Conservation (phyloP, 2,113 vertebrate species). For the Barnardius zonarius region DNA sequence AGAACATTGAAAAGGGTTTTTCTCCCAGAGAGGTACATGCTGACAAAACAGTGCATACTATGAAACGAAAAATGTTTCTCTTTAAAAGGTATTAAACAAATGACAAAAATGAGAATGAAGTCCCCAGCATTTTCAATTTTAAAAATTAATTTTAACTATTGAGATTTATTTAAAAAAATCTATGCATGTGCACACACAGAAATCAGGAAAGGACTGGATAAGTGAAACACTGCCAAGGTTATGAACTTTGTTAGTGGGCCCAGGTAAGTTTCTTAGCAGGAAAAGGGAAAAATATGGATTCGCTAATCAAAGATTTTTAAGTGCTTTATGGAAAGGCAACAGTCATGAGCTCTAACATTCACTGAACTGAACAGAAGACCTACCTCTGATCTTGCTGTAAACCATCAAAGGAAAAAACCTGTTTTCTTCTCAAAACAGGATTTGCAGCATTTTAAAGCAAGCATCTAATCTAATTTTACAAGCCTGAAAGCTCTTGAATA, state of each 20-base stretch:
- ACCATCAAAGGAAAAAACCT: not conserved
- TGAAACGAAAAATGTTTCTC: constrained; percentile 70
- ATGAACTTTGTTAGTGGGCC: constrained; percentile 64
- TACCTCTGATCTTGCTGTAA: constrained; percentile 8
- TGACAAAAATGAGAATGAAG: constrained; percentile 85
- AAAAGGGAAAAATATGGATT: not conserved
- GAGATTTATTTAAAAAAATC: constrained; percentile 21
- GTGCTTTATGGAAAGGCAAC: not conserved
- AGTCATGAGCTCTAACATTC: not conserved
- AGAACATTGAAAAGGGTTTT: constrained; percentile 66
- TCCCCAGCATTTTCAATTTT: constrained; percentile 72
- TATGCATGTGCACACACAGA: constrained; percentile 56
- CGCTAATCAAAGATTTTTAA: not conserved
- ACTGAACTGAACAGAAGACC: not conserved
- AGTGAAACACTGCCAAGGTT: constrained; percentile 58
- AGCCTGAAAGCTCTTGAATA: constrained; percentile 11
- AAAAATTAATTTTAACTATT: constrained; percentile 41
- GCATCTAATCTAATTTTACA: constrained; percentile 7
- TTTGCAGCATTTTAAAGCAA: constrained; percentile 5
- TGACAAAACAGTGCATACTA: constrained; percentile 79
- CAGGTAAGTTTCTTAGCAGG: constrained; percentile 22
- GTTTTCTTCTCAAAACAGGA: constrained; percentile 12
- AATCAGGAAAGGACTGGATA: constrained; percentile 58
- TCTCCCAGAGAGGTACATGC: constrained; percentile 80
- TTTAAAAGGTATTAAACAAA: constrained; percentile 77